Conservation (phyloP, 2,888 invertebrate genomes). For the Rhogogaster chlorosoma region DNA sequence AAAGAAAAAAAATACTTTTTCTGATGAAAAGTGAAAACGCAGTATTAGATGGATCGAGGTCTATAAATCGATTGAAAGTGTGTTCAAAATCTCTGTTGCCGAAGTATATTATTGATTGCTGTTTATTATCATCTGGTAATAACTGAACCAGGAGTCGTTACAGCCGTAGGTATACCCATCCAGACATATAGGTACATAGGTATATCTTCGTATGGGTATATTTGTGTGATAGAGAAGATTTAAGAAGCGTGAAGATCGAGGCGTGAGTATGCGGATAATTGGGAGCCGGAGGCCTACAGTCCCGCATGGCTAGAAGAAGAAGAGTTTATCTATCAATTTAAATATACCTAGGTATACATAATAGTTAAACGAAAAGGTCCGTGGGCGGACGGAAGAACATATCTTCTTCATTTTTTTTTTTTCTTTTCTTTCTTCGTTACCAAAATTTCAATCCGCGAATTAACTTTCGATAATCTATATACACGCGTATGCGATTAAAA, state of each 20-base stretch:
- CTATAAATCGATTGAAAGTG: neutral
- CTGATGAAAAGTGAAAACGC: neutral
- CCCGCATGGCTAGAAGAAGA: neutral
- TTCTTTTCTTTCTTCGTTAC: neutral
- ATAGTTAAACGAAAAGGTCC: neutral
- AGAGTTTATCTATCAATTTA: conserved; percentile 27
- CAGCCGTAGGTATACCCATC: neutral
- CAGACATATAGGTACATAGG: neutral
- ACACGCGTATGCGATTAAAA: neutral
- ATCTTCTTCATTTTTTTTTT: neutral
- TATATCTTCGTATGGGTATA: neutral
- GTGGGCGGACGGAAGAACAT: neutral
- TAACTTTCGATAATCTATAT: neutral
- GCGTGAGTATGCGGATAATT: conserved; percentile 38
- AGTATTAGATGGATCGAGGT: neutral
- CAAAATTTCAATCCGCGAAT: neutral
- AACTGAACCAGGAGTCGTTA: neutral
- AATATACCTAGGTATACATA: neutral
- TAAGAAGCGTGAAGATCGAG: conserved; percentile 6
- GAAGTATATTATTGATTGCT: conserved; percentile 29
- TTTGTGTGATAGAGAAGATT: neutral
- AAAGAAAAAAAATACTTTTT: too few relatives aligned
- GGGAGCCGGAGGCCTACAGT: conserved; percentile 47
- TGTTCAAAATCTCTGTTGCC: conserved; percentile 7
- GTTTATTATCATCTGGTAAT: conserved; percentile 21